These are phyloP conservation scores for Molossus molossus DNA, from an alignment of 2,797 vertebrate species.

Conservation along the genomic window DNA sequence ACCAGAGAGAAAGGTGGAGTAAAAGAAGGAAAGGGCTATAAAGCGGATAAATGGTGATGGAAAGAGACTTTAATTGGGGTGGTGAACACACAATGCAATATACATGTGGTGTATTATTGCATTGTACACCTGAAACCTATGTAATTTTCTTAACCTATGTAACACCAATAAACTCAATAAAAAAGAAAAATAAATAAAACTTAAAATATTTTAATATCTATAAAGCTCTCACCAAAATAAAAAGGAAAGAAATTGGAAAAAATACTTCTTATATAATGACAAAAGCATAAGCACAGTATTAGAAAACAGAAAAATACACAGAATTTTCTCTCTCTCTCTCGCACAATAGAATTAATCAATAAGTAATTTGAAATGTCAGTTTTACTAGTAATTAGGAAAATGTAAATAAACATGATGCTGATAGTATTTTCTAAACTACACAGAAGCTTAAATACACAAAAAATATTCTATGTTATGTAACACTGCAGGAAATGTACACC, in stretches of 20 bases:
- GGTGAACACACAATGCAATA: background rate
- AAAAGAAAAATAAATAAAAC: background rate
- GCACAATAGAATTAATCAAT: conserved; percentile 1
- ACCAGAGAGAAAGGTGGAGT: background rate
- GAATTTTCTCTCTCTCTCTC: background rate
- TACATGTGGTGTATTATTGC: background rate
- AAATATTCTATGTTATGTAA: background rate
- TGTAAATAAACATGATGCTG: background rate
- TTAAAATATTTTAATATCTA: background rate
- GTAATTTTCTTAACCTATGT: background rate
- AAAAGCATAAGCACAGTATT: conserved; percentile 12
- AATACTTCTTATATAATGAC: conserved; percentile 25
- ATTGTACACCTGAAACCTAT: background rate
- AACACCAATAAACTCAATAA: background rate
- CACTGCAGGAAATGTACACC: background rate
- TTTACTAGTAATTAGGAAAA: conserved; percentile 50
- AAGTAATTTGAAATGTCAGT: conserved; percentile 39
- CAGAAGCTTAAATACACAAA: conserved; percentile 24
- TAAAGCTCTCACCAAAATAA: conserved; percentile 51
- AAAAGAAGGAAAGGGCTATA: background rate
- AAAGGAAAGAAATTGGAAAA: background rate
- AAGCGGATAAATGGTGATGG: background rate
- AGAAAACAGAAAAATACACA: conserved; percentile 17
- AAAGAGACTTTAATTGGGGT: background rate
- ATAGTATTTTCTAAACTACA: conserved; percentile 40